A percentile compares a stretch with the other conserved stretches of the same genome.
phyloP scores from a whole-genome alignment of 2,888 invertebrate species.

The Blastobasis adustella region DNA sequence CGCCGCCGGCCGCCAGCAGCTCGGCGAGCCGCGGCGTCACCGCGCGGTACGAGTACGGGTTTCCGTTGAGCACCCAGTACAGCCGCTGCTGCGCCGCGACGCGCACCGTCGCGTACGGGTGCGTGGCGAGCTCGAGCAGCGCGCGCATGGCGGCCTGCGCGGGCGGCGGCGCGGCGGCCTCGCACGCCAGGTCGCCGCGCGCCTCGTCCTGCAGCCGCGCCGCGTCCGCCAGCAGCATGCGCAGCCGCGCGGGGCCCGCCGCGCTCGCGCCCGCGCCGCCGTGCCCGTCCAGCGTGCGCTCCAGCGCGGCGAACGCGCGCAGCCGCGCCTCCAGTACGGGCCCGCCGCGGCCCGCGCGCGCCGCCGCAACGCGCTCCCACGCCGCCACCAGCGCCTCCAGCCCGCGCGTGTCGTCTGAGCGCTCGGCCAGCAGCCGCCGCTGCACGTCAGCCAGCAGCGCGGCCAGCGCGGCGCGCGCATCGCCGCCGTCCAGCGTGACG shows the following conservation, averaged over 20 bases:
- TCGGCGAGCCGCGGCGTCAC: constrained; percentile 77
- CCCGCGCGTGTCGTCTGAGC: constrained; percentile 88
- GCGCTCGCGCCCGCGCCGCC: constrained; percentile 67
- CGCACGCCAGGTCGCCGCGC: constrained; percentile 49
- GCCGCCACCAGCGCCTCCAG: constrained; percentile 78
- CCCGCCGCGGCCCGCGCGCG: constrained; percentile 46
- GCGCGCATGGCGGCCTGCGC: constrained; percentile 43
- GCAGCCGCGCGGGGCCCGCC: constrained; percentile 55
- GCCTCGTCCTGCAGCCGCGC: constrained; percentile 78
- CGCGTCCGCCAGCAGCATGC: constrained; percentile 79
- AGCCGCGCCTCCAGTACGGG: constrained; percentile 77
- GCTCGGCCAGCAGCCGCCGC: constrained; percentile 75
- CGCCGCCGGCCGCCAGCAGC: constrained; percentile 65
- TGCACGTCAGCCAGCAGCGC: constrained; percentile 77
- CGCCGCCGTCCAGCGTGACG: constrained; percentile 78
- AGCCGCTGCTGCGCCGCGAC: constrained; percentile 80
- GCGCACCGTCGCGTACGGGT: constrained; percentile 68
- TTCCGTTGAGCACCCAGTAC: constrained; percentile 76
- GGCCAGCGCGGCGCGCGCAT: constrained; percentile 78
- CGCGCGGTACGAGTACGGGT: constrained; percentile 81
- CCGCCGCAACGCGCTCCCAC: constrained; percentile 74
- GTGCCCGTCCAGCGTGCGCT: constrained; percentile 77
- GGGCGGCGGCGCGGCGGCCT: constrained; percentile 52
- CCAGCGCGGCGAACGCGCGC: constrained; percentile 78
- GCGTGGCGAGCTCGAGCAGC: constrained; percentile 47